These are phyloP conservation scores for Etheostoma cragini DNA, from an alignment of 2,113 vertebrate species.

Conservation along the genomic window DNA sequence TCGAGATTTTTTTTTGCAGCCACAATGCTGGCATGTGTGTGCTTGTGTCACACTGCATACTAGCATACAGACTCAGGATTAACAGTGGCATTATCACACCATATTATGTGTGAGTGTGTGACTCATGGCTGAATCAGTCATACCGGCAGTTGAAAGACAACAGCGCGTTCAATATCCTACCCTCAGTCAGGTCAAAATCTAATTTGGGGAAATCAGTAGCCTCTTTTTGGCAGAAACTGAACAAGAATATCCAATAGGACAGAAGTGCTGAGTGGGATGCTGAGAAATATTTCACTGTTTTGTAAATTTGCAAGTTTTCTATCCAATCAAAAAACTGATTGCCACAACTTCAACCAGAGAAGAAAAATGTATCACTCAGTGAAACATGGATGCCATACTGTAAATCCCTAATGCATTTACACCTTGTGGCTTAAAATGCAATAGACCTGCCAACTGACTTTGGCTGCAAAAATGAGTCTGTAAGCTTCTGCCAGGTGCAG, in stretches of 20 bases:
- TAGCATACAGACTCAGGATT: constrained; percentile 3
- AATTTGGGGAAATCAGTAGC: constrained; percentile 8
- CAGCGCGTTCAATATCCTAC: neutral
- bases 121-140: neutral
- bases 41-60: constrained; percentile 8
- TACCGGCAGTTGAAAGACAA: neutral
- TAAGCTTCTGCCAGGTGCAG: constrained; percentile 26
- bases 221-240: neutral
- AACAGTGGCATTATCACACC: neutral
- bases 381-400: neutral
- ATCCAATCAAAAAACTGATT: neutral
- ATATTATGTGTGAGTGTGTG: neutral
- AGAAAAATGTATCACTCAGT: neutral
- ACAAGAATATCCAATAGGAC: neutral
- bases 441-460: neutral
- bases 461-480: constrained; percentile 16
- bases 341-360: neutral
- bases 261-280: neutral
- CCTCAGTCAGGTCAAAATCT: neutral
- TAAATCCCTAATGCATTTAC: neutral
- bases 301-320: neutral
- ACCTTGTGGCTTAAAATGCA: neutral
- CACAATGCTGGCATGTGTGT: constrained; percentile 22
- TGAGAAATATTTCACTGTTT: neutral
- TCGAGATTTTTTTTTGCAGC: neutral